phyloP scores from a whole-genome alignment of 2,797 vertebrate genomes.

The Smutsia temminckii region DNA sequence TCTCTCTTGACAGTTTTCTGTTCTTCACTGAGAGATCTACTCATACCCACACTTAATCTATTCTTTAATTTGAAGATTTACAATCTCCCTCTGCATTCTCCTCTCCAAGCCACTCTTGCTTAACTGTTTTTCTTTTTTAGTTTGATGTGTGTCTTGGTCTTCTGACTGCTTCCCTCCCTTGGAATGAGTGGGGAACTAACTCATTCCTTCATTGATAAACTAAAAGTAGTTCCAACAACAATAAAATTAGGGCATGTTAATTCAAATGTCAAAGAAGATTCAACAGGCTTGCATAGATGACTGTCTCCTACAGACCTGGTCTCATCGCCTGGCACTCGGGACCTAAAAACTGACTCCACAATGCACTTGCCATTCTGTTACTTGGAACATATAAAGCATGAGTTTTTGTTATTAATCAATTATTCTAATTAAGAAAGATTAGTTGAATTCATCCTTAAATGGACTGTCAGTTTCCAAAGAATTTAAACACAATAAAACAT shows the following conservation, averaged over 20 bases:
- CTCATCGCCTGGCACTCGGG: neutral
- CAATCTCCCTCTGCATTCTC: neutral
- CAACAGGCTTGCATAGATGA: neutral
- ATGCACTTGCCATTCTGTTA: neutral
- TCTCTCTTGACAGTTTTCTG: neutral
- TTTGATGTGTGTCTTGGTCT: neutral
- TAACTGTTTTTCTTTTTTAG: neutral
- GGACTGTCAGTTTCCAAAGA: conserved; percentile 32
- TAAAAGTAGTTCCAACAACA: neutral
- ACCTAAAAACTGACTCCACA: neutral
- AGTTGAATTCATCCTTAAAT: neutral
- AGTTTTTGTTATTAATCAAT: conserved; percentile 43
- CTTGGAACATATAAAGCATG: neutral
- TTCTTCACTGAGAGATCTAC: neutral
- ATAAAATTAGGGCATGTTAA: neutral
- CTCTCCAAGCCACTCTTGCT: neutral
- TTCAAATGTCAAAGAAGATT: conserved; percentile 20
- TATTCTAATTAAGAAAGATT: conserved; percentile 38
- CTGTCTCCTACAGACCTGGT: neutral
- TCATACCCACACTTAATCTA: neutral
- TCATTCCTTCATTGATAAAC: neutral
- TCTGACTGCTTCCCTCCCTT: neutral
- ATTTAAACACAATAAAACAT: conserved; percentile 22
- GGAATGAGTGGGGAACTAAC: neutral
- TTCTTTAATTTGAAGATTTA: neutral